Base-by-base conservation (phyloP, 1,140 invertebrate species). In the Harpegnathos saltator region DNA sequence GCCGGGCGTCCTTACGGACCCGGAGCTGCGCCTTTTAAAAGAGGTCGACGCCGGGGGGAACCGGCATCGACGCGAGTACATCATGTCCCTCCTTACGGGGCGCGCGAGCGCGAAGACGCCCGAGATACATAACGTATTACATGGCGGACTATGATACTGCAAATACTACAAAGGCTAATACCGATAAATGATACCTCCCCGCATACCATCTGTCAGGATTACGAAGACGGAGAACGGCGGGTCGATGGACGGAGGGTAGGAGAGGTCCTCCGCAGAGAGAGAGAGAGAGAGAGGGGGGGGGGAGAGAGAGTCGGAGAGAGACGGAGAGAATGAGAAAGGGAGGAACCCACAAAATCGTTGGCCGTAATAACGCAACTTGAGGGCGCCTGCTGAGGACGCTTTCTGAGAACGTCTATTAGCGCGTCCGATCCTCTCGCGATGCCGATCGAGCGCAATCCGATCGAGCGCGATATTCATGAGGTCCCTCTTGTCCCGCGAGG, bases 181-280 rank as follows among this genome's bases (percentile, higher is more conserved):
- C 71, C 80, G 86, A 89, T 85, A 83, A 89, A 89, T 89, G 86
- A 80, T 66, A 33, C 19, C 44, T 73, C 26, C 66, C 58, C 50
- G 19, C 12, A 50, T 69, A 54, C 58, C 86, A 85, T 89, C 88
- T 88, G 74, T 88, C 86, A 82, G 83, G 83, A 85, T 89, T 87
- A 85, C 65, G 58, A 44, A 74, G 48, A 82, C 15, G 74, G 3
- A 5, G 24, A 17, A 17, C 7, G 17, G 19, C 62, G 33, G 2
- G n/a, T 29, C 15, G 19, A 4, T 17, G 26, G 14, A 38, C 19
- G 22, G 29, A 26, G 14, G 29, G 17, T 1, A 29, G 66, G 19
- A 44, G 15, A 58, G 0, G 17, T 56, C 48, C 17, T 56, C 22
- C 9, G 7, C 7, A 44, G 29, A 58, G 63, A 15, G 22, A 56